Evolutionary conservation across 1,140 invertebrate species (phyloP), one percentile per base, ranked within the genome.

Genomic region (Drosophila ercepeae): DNA sequence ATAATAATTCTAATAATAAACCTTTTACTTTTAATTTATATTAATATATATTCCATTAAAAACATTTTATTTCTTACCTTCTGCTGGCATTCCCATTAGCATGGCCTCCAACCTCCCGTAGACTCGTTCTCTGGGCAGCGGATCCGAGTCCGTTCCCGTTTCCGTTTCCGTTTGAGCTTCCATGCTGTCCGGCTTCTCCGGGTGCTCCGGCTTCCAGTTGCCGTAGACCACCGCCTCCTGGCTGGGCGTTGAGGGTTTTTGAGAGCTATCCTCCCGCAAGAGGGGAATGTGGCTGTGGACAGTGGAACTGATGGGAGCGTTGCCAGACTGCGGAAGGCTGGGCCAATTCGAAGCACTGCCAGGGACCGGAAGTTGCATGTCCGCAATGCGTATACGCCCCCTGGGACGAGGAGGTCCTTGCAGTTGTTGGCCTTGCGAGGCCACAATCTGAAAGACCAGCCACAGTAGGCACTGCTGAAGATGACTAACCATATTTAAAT

Each of bases 181-280:
- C 5, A 25, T 27, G 0, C 57, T 53, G 4, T 50, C 58, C 0
- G 89, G 88, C 4, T 51, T 63, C 6, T 67, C 52, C 4, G 82
- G 88, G 25, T 72, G 88, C 8, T 90, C 83, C 11, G 83, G 79
- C 48, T 90, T 90, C 89, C 89, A 90, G 42, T 89, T 89, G 29
- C 89, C 89, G 53, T 90, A 90, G 2, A 90, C 79, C 18, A 90
- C 84, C 0, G 73, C 50, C 13, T 89, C 81, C 23, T 75, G 59
- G 14, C 27, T 60, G 32, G 55, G 25, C 1, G 41, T 21, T 1
- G 50, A 48, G 7, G 70, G 41, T 3, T 8, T 49, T 5, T 45
- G 60, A 9, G 27, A 65, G 11, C 44, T 44, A 14, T 71, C 59
- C 25, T 86, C 82, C 0, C 81, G 49, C 9, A 81, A n/a, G 5